A percentile compares a stretch with the other conserved stretches of the same genome.
Conservation (phyloP, 2,113 vertebrate genomes). For the Brienomyrus brachyistius region DNA sequence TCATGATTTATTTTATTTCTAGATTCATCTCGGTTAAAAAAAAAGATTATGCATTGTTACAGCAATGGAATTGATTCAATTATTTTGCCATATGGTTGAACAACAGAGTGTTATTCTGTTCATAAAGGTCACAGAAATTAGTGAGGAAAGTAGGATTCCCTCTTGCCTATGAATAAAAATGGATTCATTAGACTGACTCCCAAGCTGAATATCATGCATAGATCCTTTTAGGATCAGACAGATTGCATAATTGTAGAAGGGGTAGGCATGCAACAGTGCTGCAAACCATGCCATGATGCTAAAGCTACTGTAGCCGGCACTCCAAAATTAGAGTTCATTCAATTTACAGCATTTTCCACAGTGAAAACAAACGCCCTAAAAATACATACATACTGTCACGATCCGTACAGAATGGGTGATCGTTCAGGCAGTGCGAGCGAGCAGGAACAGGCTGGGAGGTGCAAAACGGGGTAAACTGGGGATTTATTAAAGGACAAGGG, state of each 20-base stretch:
- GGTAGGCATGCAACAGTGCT: background rate
- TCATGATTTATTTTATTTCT: background rate
- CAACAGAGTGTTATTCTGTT: background rate
- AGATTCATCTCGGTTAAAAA: background rate
- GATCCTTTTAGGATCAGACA: background rate
- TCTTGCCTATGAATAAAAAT: background rate
- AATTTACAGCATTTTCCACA: background rate
- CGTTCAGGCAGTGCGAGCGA: too few species aligned
- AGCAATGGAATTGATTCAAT: background rate
- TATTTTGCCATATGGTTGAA: background rate
- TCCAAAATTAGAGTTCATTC: background rate
- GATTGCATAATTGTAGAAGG: background rate
- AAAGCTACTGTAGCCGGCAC: background rate
- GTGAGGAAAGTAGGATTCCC: background rate
- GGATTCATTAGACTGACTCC: background rate
- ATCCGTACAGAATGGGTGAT: too few species aligned
- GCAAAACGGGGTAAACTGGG: too few species aligned
- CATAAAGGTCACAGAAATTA: constrained; percentile 3
- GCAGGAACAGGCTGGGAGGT: too few species aligned
- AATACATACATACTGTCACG: background rate
- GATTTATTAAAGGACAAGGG: too few species aligned
- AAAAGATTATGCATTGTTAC: background rate
- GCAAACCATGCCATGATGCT: background rate
- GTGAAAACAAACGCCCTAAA: background rate
- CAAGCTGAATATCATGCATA: background rate